Conservation (phyloP, 2,113 vertebrate genomes). For the Hystrix cristata region DNA sequence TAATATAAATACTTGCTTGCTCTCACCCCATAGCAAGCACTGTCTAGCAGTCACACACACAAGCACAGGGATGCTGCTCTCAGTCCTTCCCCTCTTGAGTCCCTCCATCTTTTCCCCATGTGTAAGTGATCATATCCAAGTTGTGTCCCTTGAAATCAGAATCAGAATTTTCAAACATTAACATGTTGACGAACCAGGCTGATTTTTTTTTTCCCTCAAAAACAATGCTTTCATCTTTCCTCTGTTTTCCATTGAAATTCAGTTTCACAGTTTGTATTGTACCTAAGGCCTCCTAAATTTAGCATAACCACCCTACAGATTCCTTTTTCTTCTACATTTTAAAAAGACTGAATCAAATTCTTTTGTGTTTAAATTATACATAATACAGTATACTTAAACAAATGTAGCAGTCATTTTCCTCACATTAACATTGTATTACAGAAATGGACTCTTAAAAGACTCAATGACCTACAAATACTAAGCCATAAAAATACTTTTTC, state of each 20-base stretch:
- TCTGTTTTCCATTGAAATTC: background rate
- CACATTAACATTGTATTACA: background rate
- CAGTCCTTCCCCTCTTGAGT: background rate
- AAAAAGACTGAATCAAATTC: background rate
- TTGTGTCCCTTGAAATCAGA: background rate
- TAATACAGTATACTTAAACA: constrained; percentile 50
- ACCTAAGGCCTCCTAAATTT: background rate
- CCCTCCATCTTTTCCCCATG: background rate
- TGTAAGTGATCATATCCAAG: background rate
- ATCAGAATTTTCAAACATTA: constrained; percentile 3
- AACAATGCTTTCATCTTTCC: background rate
- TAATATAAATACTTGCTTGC: background rate
- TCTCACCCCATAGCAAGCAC: background rate
- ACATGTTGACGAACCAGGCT: background rate
- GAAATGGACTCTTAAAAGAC: constrained; percentile 10
- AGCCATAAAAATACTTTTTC: background rate
- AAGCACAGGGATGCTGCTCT: background rate
- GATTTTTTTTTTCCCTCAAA: background rate
- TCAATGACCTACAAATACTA: background rate
- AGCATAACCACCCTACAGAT: background rate
- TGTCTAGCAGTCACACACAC: background rate
- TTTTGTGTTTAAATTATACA: background rate
- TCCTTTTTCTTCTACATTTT: constrained; percentile 34
- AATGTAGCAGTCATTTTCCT: constrained; percentile 1
- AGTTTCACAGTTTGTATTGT: background rate